Base-by-base conservation (phyloP, 2,888 invertebrate species). In the Ischnus inquisitorius region DNA sequence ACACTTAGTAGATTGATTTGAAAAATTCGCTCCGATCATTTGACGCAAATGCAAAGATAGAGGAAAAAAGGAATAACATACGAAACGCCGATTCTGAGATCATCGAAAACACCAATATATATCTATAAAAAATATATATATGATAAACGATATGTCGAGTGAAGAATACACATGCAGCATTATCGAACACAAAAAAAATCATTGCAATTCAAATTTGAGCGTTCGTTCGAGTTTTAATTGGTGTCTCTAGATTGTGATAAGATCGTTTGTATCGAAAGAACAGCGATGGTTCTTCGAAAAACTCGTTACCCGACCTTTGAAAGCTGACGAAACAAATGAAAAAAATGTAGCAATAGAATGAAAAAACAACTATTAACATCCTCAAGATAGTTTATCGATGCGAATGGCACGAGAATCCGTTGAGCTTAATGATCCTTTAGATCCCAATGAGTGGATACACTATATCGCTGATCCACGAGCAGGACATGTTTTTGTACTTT, bases 401-500 rank as follows among this genome's bases (percentile, higher is more conserved):
- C 14, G 60, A 28, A 25, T 25, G 28, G 25, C 12, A 2, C 25
- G n/a, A 60, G 25, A 60, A 60, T 60, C 28, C 25, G 60, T 60
- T 28, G n/a, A 14, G 60, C 28, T 60, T n/a, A 46, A 46, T 46
- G 12, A 46, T 46, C 46, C 46, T 46, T 46, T n/a, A n/a, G 19
- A 5, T 28, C 25, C 14, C 2, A 28, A 14, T 4, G 60, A 1
- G 28, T 3, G 60, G 8, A 14, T 12, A 25, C 25, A 25, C 25
- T 60, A 14, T 14, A 60, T 60, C 28, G 28, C 25, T 1, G 14
- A 60, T 60, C 25, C 25, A 28, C 28, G 25, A 12, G 60, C 25
- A 6, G 60, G 28, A 60, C n/a, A 60, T 14, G 60, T 60, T 60
- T 60, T 60, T 60, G 28, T 60, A 60, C 14, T 60, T 25, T 28